Evolutionary conservation across 2,797 vertebrate species (phyloP).

Genomic region (Fundulus diaphanus): DNA sequence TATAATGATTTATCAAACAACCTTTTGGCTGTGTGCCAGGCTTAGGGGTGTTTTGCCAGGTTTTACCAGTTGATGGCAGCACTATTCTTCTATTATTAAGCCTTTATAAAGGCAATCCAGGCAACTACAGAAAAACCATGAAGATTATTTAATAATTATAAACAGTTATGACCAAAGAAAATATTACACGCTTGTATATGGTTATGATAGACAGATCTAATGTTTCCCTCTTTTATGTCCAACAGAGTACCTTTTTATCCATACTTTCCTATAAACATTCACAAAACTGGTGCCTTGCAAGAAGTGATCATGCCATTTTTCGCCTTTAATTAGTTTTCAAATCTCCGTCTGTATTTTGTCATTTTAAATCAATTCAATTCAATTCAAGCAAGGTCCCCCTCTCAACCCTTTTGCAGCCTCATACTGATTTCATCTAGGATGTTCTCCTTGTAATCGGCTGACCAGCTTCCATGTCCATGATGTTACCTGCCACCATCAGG

Average conservation of each 20-base stretch:
- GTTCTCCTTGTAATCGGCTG: background rate
- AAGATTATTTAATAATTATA: no score
- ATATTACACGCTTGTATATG: background rate
- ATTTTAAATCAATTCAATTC: background rate
- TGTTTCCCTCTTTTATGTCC: background rate
- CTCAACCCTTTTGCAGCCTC: background rate
- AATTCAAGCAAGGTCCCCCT: background rate
- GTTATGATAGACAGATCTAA: background rate
- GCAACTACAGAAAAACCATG: background rate
- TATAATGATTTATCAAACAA: constrained; percentile 23
- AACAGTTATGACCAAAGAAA: background rate
- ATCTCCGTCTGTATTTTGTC: background rate
- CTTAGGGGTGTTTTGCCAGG: constrained; percentile 33
- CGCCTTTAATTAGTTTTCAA: background rate
- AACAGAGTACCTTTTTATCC: background rate
- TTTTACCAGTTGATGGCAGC: constrained; percentile 75
- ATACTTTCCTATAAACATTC: background rate
- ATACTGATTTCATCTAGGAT: background rate
- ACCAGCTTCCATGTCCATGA: background rate
- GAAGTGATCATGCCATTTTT: background rate
- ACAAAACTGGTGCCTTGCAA: background rate
- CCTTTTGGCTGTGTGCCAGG: constrained; percentile 4
- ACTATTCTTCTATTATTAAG: no score
- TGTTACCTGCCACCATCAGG: background rate
- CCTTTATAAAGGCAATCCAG: constrained; percentile 24